Base-by-base conservation (phyloP, 2,113 vertebrate genomes). In the Eulemur macaco region DNA sequence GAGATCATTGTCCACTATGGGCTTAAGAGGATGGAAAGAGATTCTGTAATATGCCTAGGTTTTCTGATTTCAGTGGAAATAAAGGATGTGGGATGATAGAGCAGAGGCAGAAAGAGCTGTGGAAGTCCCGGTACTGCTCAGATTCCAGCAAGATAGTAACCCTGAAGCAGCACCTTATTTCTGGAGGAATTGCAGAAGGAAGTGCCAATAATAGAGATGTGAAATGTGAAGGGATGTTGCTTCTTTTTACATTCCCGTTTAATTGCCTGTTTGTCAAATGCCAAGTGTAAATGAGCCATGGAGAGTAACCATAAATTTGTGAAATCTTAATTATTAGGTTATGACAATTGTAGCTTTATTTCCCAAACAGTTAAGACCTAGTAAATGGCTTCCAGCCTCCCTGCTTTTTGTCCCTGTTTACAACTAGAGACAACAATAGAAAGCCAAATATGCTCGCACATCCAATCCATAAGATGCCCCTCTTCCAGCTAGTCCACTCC, bases 51-150 rank as follows among this genome's bases (percentile, higher is more conserved):
- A 86, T 3, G 27, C 89, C 37, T 37, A 21, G 3, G 17, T 74
- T 69, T 94, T 96, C 29, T 58, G 42, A 82, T 76, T 94, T 80
- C n/a, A 64, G 23, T 63, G 12, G 29, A 37, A n/a, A 85, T 76
- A 83, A 81, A n/a, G 58, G 27, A 52, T 63, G 5, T 39, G 17
- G 50, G 15, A 34, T 89, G 74, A 58, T 23, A 64, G 31, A 73
- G 27, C 63, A 52, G 10, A 66, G 13, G 37, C 64, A 9, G 34
- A 66, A 89, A 64, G 42, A 3, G 21, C 27, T 50, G 6, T 17
- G 4, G 13, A 77, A 89, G 42, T 10, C 31, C 25, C 52, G 13
- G 0, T 87, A 50, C 37, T 50, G 7, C 64, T 66, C 11, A 37
- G 21, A 42, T 20, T 39, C 34, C n/a, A 58, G 42, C 0, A 60